Conservation (phyloP, 2,797 vertebrate genomes). For the Argentina silus region DNA sequence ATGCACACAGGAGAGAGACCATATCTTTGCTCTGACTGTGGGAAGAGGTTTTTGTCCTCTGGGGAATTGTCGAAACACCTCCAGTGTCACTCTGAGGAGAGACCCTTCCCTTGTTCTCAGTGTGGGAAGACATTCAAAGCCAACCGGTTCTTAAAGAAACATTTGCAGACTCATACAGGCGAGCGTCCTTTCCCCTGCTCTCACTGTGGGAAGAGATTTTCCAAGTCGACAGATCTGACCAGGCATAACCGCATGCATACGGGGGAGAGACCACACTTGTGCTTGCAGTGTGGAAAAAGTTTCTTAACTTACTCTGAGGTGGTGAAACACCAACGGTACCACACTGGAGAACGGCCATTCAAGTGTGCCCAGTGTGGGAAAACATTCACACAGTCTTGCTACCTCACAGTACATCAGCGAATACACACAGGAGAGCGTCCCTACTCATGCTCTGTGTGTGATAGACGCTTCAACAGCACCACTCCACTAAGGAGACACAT, state of each 20-base stretch:
- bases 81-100: constrained; percentile 27
- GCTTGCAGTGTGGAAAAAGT: constrained; percentile 44
- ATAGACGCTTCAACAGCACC: constrained; percentile 35
- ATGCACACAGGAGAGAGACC: constrained; percentile 41
- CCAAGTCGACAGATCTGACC: constrained; percentile 31
- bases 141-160: constrained; percentile 29
- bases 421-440: constrained; percentile 50
- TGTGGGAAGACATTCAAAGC: constrained; percentile 22
- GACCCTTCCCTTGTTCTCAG: constrained; percentile 18
- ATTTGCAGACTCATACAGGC: constrained; percentile 26
- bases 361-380: constrained; percentile 42
- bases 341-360: constrained; percentile 50
- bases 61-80: constrained; percentile 30
- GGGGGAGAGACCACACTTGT: constrained; percentile 46
- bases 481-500: constrained; percentile 48
- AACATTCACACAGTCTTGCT: constrained; percentile 43
- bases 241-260: constrained; percentile 48
- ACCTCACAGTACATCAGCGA: constrained; percentile 43
- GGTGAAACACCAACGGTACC: constrained; percentile 44
- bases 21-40: constrained; percentile 46
- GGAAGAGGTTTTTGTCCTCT: constrained; percentile 40
- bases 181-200: constrained; percentile 36
- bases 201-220: constrained; percentile 50
- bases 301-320: constrained; percentile 47
- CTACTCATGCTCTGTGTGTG: constrained; percentile 41